These are phyloP conservation scores for Apotomis capreana DNA, from an alignment of 2,888 invertebrate species.

Conservation along the genomic window DNA sequence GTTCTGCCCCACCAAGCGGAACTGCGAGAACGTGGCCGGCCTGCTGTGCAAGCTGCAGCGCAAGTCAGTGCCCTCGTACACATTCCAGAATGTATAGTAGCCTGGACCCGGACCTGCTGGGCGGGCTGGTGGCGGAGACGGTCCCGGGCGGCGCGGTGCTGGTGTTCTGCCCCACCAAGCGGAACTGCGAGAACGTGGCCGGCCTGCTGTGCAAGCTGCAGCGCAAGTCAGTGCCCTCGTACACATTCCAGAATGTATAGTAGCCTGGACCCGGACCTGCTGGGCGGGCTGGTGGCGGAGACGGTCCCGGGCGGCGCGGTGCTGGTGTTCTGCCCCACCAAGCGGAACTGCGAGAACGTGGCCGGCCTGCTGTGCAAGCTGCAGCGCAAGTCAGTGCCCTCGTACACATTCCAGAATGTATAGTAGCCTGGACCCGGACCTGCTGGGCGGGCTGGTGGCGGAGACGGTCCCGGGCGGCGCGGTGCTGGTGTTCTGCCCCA, in stretches of 20 bases:
- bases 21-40: slow-evolving; percentile 94
- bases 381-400: slow-evolving; percentile 69
- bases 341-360: slow-evolving; percentile 96
- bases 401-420: too few relatives aligned
- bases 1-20: slow-evolving; percentile 96
- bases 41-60: slow-evolving; percentile 86
- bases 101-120: too few relatives aligned
- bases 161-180: slow-evolving; percentile 96
- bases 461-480: slow-evolving; percentile 92
- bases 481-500: slow-evolving; percentile 96
- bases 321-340: slow-evolving; percentile 96
- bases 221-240: slow-evolving; percentile 64
- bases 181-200: slow-evolving; percentile 96
- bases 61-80: slow-evolving; percentile 61
- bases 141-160: slow-evolving; percentile 91
- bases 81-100: too few relatives aligned
- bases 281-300: slow-evolving; percentile 91
- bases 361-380: slow-evolving; percentile 89
- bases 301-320: slow-evolving; percentile 91
- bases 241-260: too few relatives aligned
- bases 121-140: slow-evolving; percentile 91
- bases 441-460: slow-evolving; percentile 89
- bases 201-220: slow-evolving; percentile 87
- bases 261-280: too few relatives aligned
- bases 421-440: too few relatives aligned